Percentiles rank a stretch among this genome's conserved stretches.
Evolutionary conservation across 1,140 invertebrate genomes (phyloP).

Genomic region (Diabrotica undecimpunctata): DNA sequence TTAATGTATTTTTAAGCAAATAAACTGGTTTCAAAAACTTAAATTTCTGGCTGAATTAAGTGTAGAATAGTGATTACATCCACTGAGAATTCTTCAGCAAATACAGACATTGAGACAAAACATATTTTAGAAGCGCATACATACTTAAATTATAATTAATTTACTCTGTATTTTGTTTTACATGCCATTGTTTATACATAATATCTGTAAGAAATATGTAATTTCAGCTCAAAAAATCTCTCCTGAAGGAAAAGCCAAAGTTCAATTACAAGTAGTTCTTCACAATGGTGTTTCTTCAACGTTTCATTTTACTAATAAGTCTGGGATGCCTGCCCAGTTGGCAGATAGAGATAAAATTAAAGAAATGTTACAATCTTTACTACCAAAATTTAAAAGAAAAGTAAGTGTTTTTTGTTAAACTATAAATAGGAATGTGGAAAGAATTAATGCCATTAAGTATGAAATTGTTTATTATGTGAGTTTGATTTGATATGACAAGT

Average conservation of each 20-base stretch:
- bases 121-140: no score
- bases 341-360: constrained; percentile 92
- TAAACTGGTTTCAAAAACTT: no score
- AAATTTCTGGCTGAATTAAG: no score
- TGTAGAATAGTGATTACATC: no score
- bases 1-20: no score
- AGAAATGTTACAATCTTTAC: constrained; percentile 81
- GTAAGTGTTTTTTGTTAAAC: constrained; percentile 23
- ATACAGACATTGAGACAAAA: no score
- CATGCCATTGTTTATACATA: no score
- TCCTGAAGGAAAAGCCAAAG: constrained; percentile 95
- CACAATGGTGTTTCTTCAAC: constrained; percentile 92
- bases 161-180: no score
- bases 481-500: constrained; percentile 4
- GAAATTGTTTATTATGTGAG: constrained; percentile 11
- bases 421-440: no score
- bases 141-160: no score
- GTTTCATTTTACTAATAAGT: constrained; percentile 95
- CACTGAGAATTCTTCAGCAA: no score
- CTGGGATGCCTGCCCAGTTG: constrained; percentile 75
- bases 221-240: constrained; percentile 95
- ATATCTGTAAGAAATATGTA: constrained; percentile 4
- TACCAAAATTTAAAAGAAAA: constrained; percentile 95
- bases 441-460: no score
- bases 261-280: constrained; percentile 96